Evolutionary conservation across 2,888 invertebrate species (phyloP), one percentile per base, ranked within the genome.

Genomic region (Rhagium mordax): DNA sequence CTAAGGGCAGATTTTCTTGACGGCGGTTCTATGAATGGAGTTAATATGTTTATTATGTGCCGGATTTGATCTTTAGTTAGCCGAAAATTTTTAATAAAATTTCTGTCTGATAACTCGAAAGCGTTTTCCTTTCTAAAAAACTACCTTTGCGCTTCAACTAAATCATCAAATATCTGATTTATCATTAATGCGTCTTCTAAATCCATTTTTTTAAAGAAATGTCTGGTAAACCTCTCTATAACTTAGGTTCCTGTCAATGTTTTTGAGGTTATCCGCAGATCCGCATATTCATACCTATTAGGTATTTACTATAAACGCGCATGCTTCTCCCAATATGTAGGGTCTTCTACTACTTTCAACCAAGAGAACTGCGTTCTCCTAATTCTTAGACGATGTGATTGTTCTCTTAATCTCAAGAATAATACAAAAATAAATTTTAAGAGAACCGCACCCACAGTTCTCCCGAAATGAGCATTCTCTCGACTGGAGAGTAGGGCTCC

Each of bases 41-140:
- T 62, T 47, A 62, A 47, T 62, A 33, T 20, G 16, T 48, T 21
- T 13, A 62, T 62, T 48, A 62, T 1, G n/a, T 47, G 20, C 47
- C 15, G 47, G 8, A 7, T n/a, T 47, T 5, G 2, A 15, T n/a
- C 47, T 15, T n/a, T 15, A 47, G 15, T n/a, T 47, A n/a, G 8
- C 47, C 13, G 15, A 7, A 47, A n/a, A 10, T 47, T 47, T 47
- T 47, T 47, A 15, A n/a, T 47, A n/a, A n/a, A 15, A 47, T 7
- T 47, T 47, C 4, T 7, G 8, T 47, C 47, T 24, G 24, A 24
- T 24, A 24, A 24, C 3, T 24, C 24, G 24, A 24, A 24, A 4
- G 24, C 24, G 6, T 24, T 24, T 6, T 24, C 24, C 6, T 24
- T 24, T 24, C 24, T 24, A 24, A 24, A 6, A 24, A 24, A 24